phyloP scores from a whole-genome alignment of 2,888 invertebrate species.

The Dysmachus trigonus region DNA sequence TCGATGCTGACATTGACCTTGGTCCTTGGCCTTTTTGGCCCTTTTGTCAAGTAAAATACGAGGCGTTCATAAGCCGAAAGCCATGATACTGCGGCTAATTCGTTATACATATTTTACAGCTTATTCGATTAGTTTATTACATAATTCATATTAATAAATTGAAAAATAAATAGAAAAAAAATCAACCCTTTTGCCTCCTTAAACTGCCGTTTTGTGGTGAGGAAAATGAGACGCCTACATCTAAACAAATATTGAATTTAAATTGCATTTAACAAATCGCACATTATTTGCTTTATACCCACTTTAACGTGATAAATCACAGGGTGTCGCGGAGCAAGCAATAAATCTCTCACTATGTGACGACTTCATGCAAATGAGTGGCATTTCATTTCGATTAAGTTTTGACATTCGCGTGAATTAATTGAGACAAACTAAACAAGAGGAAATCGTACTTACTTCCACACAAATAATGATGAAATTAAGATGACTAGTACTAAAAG shows the following conservation, averaged over 20 bases:
- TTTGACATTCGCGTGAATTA: background rate
- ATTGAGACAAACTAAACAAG: background rate
- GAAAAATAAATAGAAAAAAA: too few species aligned
- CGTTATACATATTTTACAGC: too few species aligned
- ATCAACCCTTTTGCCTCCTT: too few species aligned
- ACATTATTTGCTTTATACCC: background rate
- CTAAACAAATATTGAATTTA: background rate
- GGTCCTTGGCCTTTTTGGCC: too few species aligned
- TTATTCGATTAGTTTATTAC: too few species aligned
- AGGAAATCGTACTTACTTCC: constrained; percentile 79
- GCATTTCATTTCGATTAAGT: background rate
- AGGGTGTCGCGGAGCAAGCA: background rate
- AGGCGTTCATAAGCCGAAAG: too few species aligned
- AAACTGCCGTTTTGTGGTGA: too few species aligned
- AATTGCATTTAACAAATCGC: background rate
- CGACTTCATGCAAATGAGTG: background rate
- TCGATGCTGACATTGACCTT: too few species aligned
- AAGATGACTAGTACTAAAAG: constrained; percentile 80
- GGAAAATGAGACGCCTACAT: background rate
- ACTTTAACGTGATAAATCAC: background rate
- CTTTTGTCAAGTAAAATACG: too few species aligned
- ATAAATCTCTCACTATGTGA: background rate
- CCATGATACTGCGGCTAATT: too few species aligned
- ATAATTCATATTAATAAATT: too few species aligned
- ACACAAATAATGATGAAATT: constrained; percentile 82